Conservation (phyloP, 2,888 invertebrate genomes). For the Apoderus coryli region DNA sequence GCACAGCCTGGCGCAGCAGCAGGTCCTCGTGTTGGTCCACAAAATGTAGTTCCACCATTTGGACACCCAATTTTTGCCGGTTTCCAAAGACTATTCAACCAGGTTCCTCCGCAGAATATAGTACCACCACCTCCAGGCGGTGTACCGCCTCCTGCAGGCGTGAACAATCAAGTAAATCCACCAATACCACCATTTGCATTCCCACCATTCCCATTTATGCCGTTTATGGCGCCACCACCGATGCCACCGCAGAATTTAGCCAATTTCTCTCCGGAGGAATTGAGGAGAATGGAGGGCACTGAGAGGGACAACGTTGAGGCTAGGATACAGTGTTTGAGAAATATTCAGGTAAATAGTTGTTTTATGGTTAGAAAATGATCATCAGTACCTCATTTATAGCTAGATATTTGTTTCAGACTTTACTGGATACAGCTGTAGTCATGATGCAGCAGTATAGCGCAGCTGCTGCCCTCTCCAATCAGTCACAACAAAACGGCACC, state of each 20-base stretch:
- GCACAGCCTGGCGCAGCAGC: slow-evolving; percentile 2
- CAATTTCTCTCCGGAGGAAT: slow-evolving; percentile 66
- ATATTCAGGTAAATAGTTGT: slow-evolving; percentile 54
- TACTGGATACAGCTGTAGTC: slow-evolving; percentile 84
- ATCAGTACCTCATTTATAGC: background rate
- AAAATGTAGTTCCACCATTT: slow-evolving; percentile 9
- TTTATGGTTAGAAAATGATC: background rate
- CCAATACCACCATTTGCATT: slow-evolving; percentile 42
- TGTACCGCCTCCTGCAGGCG: slow-evolving; percentile 19
- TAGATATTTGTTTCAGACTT: slow-evolving; percentile 32
- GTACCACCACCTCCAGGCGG: slow-evolving; percentile 20
- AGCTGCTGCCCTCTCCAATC: slow-evolving; percentile 38
- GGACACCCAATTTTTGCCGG: slow-evolving; percentile 11
- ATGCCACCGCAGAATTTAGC: slow-evolving; percentile 62
- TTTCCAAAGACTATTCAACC: too few species aligned
- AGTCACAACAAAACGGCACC: slow-evolving; percentile 33
- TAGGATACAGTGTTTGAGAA: slow-evolving; percentile 63
- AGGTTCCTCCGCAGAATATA: background rate
- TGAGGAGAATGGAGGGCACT: slow-evolving; percentile 77
- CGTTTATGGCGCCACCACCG: slow-evolving; percentile 53
- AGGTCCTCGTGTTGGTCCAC: too few species aligned
- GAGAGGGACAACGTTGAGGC: slow-evolving; percentile 82
- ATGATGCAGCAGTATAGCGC: slow-evolving; percentile 89
- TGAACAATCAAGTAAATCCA: too few species aligned
- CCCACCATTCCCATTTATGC: slow-evolving; percentile 37